Evolutionary conservation across 2,888 invertebrate genomes (phyloP).

Genomic region (Drosophila barbarae): DNA sequence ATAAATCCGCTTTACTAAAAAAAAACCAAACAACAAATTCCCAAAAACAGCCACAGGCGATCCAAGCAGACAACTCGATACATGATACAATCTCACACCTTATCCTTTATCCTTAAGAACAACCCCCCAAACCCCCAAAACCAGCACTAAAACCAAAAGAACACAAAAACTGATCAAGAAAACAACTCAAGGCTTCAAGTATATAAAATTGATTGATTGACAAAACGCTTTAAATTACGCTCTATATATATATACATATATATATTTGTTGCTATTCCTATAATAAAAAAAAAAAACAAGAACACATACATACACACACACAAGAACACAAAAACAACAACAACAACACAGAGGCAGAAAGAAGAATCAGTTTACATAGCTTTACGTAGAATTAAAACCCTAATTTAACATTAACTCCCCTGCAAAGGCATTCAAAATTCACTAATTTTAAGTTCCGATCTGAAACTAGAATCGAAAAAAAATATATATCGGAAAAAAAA

Average conservation of each 20-base stretch:
- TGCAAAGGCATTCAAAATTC: conserved; percentile 49
- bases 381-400: conserved; percentile 44
- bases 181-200: conserved; percentile 46
- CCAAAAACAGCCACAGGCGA: conserved; percentile 15
- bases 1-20: conserved; percentile 51
- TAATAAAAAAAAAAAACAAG: conserved; percentile 18
- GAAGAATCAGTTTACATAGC: conserved; percentile 21
- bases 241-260: conserved; percentile 39
- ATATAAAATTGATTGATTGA: conserved; percentile 42
- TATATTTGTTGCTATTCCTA: conserved; percentile 44
- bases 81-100: conserved; percentile 37
- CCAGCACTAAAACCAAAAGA: conserved; percentile 30
- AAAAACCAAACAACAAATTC: conserved; percentile 7
- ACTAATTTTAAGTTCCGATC: conserved; percentile 60
- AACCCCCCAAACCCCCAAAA: neutral
- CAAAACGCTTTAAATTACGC: conserved; percentile 55
- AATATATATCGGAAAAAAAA: neutral
- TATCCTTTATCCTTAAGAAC: neutral
- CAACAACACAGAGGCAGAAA: conserved; percentile 16
- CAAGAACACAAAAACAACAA: conserved; percentile 17
- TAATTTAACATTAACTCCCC: conserved; percentile 44
- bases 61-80: conserved; percentile 37
- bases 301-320: conserved; percentile 23
- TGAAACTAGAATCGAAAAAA: conserved; percentile 12
- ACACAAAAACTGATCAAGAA: conserved; percentile 22